Evolutionary conservation across 2,113 vertebrate genomes (phyloP), one percentile per base, ranked within the genome.

Genomic region (Perognathus longimembris): DNA sequence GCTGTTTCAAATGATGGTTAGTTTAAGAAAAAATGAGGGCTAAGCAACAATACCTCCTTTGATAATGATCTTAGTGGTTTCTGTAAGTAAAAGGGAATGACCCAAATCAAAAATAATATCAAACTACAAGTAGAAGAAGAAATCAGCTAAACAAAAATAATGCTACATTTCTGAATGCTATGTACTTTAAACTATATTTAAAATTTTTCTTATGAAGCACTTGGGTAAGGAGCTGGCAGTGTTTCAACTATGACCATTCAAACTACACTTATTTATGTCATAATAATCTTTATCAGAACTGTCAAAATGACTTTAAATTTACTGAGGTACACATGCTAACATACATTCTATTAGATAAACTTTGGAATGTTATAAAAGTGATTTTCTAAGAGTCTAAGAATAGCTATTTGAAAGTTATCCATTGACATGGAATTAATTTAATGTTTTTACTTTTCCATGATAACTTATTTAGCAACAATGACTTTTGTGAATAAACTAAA

Each of bases 1-100:
- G 42, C 36, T 28, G 10, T 85, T 59, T 73, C 54, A 71, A 80
- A 74, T 59, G 11, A 30, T 36, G 12, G 42, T 20, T 34, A 69
- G 54, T 94, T 87, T 63, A 61, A 93, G 87, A 80, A 75, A 80
- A 80, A 69, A 80, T 20, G 73, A 88, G 64, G n/a, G 21, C 40
- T 30, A 85, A 59, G 80, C 40, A 86, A 66, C 45, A 82, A 67
- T 45, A 59, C 5, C 71, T 70, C 54, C 73, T 32, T n/a, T 80
- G 82, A 83, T 88, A 85, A 88, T 69, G 45, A 88, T 93, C 85
- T 79, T 59, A 73, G 86, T 92, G 45, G 36, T 77, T 92, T 89
- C 78, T 42, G 63, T 30, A 94, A 89, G 77, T n/a, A 92, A 92
- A 38, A 96, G 95, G 91, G 96, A 95, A 90, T 88, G 67, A 63